Conservation (phyloP, 2,797 vertebrate species). For the Coregonus suidteri region DNA sequence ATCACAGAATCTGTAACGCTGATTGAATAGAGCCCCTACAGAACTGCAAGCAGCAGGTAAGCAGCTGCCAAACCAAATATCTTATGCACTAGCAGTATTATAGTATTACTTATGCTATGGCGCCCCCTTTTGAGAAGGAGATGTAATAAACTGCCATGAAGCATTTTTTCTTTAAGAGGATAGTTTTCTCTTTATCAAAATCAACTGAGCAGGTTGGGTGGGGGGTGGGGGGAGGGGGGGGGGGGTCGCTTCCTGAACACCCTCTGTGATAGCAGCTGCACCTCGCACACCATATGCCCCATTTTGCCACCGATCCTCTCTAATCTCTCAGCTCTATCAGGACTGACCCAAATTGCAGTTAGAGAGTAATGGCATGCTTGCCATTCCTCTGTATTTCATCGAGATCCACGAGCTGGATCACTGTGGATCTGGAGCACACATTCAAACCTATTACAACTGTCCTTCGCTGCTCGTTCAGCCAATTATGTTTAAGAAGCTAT, state of each 20-base stretch:
- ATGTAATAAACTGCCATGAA: not conserved
- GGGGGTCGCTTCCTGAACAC: constrained; percentile 14
- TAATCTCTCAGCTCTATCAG: constrained; percentile 8
- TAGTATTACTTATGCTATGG: constrained; percentile 7
- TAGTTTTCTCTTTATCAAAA: not conserved
- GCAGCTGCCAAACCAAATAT: not conserved
- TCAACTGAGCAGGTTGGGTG: constrained; percentile 1
- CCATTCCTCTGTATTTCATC: constrained; percentile 15
- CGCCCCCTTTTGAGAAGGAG: constrained; percentile 15
- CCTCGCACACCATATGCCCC: constrained; percentile 39
- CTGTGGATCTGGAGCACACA: not conserved
- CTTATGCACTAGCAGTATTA: not conserved
- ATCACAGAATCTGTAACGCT: no score
- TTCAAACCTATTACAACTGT: not conserved
- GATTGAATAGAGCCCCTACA: not conserved
- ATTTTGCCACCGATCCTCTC: not conserved
- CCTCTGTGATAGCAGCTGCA: constrained; percentile 42
- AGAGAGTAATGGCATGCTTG: not conserved
- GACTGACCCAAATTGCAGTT: constrained; percentile 13
- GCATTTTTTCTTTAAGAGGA: not conserved
- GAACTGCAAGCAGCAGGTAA: not conserved
- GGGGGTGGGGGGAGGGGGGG: not conserved
- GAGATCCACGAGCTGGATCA: constrained; percentile 9
- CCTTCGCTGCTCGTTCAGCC: not conserved
- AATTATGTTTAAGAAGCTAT: not conserved